A percentile compares a stretch with the other conserved stretches of the same genome.
Evolutionary conservation across 1,140 invertebrate genomes (phyloP).

Genomic region (Micrasema minimum): DNA sequence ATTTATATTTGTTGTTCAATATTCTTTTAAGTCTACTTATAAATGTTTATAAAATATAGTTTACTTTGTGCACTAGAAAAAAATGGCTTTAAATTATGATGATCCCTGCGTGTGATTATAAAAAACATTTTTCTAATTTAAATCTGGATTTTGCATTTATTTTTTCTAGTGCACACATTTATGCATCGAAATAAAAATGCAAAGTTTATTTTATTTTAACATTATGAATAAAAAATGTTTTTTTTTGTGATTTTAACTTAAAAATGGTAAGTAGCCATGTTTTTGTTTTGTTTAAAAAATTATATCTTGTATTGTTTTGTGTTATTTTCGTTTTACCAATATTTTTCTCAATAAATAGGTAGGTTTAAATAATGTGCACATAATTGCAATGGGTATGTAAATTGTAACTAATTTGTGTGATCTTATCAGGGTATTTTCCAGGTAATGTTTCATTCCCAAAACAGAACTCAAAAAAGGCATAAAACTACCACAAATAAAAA

Average conservation of each 20-base stretch:
- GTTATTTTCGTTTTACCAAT: not conserved
- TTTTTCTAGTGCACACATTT: too few relatives aligned
- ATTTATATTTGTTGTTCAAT: too few relatives aligned
- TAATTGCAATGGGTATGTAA: constrained; percentile 21
- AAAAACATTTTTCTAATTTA: too few relatives aligned
- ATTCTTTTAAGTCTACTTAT: too few relatives aligned
- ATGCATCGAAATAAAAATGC: too few relatives aligned
- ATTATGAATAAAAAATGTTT: not conserved
- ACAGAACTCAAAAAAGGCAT: constrained; percentile 23
- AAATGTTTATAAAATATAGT: too few relatives aligned
- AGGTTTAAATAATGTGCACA: constrained; percentile 15
- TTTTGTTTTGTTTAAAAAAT: not conserved
- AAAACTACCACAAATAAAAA: too few relatives aligned
- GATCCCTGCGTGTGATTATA: not conserved
- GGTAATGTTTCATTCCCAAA: constrained; percentile 28
- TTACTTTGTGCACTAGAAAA: too few relatives aligned
- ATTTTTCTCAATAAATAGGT: constrained; percentile 1
- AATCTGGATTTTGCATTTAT: not conserved
- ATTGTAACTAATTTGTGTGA: constrained; percentile 31
- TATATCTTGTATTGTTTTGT: constrained; percentile 2
- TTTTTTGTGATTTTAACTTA: constrained; percentile 13
- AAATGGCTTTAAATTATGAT: too few relatives aligned
- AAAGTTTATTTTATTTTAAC: too few relatives aligned
- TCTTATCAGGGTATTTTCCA: constrained; percentile 28
- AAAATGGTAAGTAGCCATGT: not conserved